Base-by-base conservation (phyloP, 2,797 vertebrate species). In the Bucorvus abyssinicus region DNA sequence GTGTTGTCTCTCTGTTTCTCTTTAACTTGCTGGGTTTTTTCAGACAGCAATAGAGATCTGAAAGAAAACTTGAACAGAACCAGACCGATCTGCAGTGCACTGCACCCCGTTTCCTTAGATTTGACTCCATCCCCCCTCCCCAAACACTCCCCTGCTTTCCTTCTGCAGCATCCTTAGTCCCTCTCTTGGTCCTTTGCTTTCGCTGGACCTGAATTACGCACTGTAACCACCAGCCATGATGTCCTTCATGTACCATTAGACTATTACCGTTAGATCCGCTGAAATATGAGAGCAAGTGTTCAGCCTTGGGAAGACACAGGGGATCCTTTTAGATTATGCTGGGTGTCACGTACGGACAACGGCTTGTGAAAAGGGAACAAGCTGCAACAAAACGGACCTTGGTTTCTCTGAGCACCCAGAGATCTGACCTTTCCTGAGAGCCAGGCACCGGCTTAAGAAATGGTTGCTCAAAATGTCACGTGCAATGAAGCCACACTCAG, bases 211-310 rank as follows among this genome's bases (percentile, higher is more conserved):
- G 16, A 89, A 45, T 17, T 22, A 34, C 4, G 3, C 2, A 1
- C 50, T 49, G 29, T 3, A 38, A 44, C 44, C 64, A 50, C 12
- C 64, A 77, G 14, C 44, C 27, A 12, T 0, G 0, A 42, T 2
- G 12, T 15, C 23, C 53, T 50, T 82, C 13, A 15, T 2, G 2
- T 36, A 10, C 0, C 0, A 32, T 22, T 6, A 34, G 12, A 45
- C 21, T 73, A 6, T 44, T 73, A 6, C 12, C 7, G 0, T 20
- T 18, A 42, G 52, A 67, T 45, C 32, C 32, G 6, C 15, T 40
- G 63, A 69, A 69, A 59, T 4, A 14, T 3, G 7, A 82, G 7
- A 82, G 24, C 36, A 52, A 64, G 5, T 10, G 34, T 30, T 68
- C 91, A 84, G 47, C 55, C 57, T 56, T 56, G 36, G 29, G 23